Base-by-base conservation (phyloP, 2,888 invertebrate genomes). In the Acanthosepion esculentum region DNA sequence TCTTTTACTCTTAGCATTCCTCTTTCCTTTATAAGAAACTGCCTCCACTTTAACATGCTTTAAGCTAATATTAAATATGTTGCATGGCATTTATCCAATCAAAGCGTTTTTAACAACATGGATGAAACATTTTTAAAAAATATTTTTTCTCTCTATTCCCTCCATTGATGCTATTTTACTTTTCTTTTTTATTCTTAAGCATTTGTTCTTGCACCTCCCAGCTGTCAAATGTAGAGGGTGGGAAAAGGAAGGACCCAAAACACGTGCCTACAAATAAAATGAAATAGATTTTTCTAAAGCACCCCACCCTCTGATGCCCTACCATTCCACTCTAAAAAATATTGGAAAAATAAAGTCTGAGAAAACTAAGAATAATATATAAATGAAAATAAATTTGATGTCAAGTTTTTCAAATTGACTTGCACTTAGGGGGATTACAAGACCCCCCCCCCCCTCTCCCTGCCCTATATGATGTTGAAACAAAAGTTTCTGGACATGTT, bases 351-450 rank as follows among this genome's bases (percentile, higher is more conserved):
- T 78, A 18, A 78, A 78, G n/a, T 78, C 8, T 29, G n/a, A 5
- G n/a, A 15, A n/a, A 78, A 78, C n/a, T 29, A n/a, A n/a, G 8
- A n/a, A n/a, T 26, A 64, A 64, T 53, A 55, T 4, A 55, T 50
- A 55, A 55, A 20, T 20, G 23, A 10, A n/a, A n/a, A 12, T 12
- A 78, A 78, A n/a, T 78, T n/a, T 78, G n/a, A 78, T n/a, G n/a
- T 78, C 78, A 78, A n/a, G n/a, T n/a, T 78, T 78, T 78, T n/a
- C n/a, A n/a, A 78, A 78, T 78, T 78, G n/a, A 15, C 78, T 78
- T 78, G 78, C 78, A 78, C 78, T 78, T 78, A n/a, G n/a, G n/a
- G 8, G n/a, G n/a, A 78, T 78, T 78, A 78, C n/a, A 15, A 4
- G n/a, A 3, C n/a, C n/a, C n/a, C n/a, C n/a, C n/a, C n/a, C n/a